Base-by-base conservation (phyloP, 2,797 vertebrate genomes). In the Ibycter americanus region DNA sequence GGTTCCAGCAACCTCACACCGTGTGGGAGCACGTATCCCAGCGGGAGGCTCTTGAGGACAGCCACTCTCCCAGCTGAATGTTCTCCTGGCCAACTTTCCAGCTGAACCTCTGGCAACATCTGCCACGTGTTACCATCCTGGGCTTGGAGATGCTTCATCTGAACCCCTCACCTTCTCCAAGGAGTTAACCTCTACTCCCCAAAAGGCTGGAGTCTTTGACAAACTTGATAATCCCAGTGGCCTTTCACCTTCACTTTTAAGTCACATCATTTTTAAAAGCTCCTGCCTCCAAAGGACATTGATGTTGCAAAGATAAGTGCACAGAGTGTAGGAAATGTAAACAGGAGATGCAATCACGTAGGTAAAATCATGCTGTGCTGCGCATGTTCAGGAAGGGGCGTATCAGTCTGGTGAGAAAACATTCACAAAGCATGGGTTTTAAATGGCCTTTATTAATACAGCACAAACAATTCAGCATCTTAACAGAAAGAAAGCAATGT, bases 11-110 rank as follows among this genome's bases (percentile, higher is more conserved):
- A 26, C 0, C 0, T 27, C 63, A 47, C 9, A 10, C 6, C 22
- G 32, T 0, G 0, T 1, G 2, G 70, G 21, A 81, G 52, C 6
- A 1, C 0, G 4, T 17, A 27, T 14, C 17, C 18, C 6, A 1
- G 3, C 0, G 1, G 16, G 46, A 85, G 7, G 44, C 9, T 76
- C 40, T 15, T 0, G 0, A 63, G 78, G 70, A 76, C 19, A 34
- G n/a, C 32, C n/a, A 25, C 0, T 0, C 19, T 34, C 31, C 56
- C n/a, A 29, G 65, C 32, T 47, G 26, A 49, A 26, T 0, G 0
- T 76, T 82, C 58, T 67, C 23, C n/a, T 46, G 83, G n/a, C 9
- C 67, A 61, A 22, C 6, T 47, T 52, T 65, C 16, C 0, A 0
- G 55, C 40, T 56, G 54, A 79, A 59, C 25, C n/a, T 59, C 31